These are phyloP conservation scores for Prietella phreatophila DNA, from an alignment of 2,113 vertebrate species.

Conservation along the genomic window DNA sequence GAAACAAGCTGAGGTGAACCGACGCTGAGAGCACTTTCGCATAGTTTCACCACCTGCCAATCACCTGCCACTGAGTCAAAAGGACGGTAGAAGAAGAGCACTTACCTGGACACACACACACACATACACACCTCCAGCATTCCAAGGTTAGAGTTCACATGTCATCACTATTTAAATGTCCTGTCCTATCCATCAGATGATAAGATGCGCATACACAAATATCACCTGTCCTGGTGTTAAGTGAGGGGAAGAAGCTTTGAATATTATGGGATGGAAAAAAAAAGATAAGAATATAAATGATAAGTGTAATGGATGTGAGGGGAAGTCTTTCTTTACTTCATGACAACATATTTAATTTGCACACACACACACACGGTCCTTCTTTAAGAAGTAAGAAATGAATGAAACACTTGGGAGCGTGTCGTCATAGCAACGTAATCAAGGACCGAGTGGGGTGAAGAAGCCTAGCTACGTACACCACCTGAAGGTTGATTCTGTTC, in stretches of 20 bases:
- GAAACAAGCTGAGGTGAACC: conserved; percentile 59
- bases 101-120: conserved; percentile 7
- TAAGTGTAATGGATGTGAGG: conserved; percentile 75
- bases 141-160: conserved; percentile 32
- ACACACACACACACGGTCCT: not conserved
- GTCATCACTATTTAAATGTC: conserved; percentile 40
- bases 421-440: not conserved
- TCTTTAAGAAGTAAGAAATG: not conserved
- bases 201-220: conserved; percentile 54
- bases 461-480: not conserved
- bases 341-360: conserved; percentile 22
- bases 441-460: not conserved
- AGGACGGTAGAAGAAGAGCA: conserved; percentile 2
- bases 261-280: conserved; percentile 62
- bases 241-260: conserved; percentile 51
- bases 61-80: conserved; percentile 48
- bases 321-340: conserved; percentile 69
- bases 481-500: not conserved
- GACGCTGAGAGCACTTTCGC: conserved; percentile 64
- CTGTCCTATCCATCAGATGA: conserved; percentile 39
- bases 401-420: not conserved
- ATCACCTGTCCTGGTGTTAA: conserved; percentile 66
- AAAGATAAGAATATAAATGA: conserved; percentile 54
- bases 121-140: conserved; percentile 52
- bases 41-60: conserved; percentile 65